Conservation (phyloP, 2,113 vertebrate species). For the Cryptomyrus ogoouensis region DNA sequence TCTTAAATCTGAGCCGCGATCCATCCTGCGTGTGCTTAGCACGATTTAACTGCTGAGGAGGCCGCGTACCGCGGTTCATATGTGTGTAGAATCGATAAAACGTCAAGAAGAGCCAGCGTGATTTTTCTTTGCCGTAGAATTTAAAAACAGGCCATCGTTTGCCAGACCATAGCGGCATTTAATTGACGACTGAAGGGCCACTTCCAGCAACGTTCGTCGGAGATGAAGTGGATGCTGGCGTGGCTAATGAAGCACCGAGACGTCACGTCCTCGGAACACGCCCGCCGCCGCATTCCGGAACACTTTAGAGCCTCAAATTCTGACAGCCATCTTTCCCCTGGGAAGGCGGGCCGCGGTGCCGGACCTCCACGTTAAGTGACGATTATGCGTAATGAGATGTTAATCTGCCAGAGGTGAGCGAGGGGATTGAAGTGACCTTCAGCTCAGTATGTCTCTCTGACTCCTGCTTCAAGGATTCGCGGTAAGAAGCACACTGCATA, state of each 20-base stretch:
- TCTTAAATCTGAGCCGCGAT: neutral
- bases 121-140: neutral
- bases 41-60: neutral
- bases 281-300: neutral
- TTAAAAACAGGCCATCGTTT: neutral
- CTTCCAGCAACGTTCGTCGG: neutral
- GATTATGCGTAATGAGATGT: neutral
- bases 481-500: neutral
- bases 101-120: neutral
- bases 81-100: neutral
- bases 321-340: neutral
- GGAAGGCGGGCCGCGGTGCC: neutral
- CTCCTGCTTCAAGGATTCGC: neutral
- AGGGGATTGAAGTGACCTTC: conserved; percentile 24
- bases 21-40: neutral
- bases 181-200: neutral
- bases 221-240: neutral
- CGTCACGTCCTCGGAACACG: neutral
- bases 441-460: conserved; percentile 26
- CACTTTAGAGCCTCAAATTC: neutral
- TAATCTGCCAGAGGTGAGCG: neutral
- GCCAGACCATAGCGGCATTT: neutral
- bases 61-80: neutral
- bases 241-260: neutral
- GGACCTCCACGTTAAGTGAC: neutral